Evolutionary conservation across 2,888 invertebrate species (phyloP).

Genomic region (Agrenia bidenticulata): DNA sequence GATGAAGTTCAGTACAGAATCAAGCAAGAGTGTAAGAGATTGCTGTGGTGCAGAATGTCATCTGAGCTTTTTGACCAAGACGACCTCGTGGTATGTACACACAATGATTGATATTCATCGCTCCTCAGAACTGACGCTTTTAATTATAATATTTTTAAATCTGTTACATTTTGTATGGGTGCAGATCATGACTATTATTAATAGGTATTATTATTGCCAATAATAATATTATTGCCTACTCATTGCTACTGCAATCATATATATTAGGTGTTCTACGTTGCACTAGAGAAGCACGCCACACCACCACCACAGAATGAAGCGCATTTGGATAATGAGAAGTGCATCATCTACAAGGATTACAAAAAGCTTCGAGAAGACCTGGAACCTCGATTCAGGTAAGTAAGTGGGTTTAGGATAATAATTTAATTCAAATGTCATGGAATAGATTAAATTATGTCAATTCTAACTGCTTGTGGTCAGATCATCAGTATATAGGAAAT

Average conservation of each 20-base stretch:
- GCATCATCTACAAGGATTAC: slow-evolving; percentile 70
- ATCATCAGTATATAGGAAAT: slow-evolving; percentile 61
- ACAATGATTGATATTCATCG: slow-evolving; percentile 11
- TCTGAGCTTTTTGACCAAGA: slow-evolving; percentile 81
- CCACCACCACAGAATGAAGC: slow-evolving; percentile 70
- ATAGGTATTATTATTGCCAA: not conserved
- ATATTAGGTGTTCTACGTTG: slow-evolving; percentile 22
- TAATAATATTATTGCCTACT: no score
- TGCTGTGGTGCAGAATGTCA: slow-evolving; percentile 81
- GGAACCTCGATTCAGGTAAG: slow-evolving; percentile 28
- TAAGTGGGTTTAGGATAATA: not conserved
- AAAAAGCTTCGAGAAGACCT: slow-evolving; percentile 65
- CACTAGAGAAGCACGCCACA: slow-evolving; percentile 75
- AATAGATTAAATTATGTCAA: no score
- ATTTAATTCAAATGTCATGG: no score
- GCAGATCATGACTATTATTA: slow-evolving; percentile 9
- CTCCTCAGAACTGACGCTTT: not conserved
- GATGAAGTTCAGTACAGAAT: slow-evolving; percentile 27
- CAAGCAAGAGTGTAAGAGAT: slow-evolving; percentile 81
- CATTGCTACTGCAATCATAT: no score
- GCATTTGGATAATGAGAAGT: slow-evolving; percentile 64
- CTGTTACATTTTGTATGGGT: no score
- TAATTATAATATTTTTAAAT: slow-evolving; percentile 10
- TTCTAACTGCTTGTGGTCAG: slow-evolving; percentile 40
- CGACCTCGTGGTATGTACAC: slow-evolving; percentile 64